These are phyloP conservation scores for Euglossa dilemma DNA, from an alignment of 1,140 invertebrate genomes.

Conservation along the genomic window DNA sequence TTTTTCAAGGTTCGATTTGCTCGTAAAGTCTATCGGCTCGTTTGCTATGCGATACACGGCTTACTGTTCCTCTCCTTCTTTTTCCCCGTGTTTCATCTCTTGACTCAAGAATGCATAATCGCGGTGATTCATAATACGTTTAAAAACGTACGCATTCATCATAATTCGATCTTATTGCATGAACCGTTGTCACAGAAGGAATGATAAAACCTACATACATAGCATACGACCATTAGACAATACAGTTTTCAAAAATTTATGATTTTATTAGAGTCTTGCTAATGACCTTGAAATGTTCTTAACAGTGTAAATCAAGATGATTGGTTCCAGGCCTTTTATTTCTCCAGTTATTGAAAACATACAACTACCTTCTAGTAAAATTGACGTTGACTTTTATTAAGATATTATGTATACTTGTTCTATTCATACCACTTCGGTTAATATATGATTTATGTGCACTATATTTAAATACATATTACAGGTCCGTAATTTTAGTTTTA, in stretches of 20 bases:
- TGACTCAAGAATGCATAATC: slow-evolving; percentile 29
- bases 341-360: too few species aligned
- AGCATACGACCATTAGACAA: neutral
- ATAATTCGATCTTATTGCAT: neutral
- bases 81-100: slow-evolving; percentile 36
- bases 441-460: neutral
- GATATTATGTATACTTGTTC: too few species aligned
- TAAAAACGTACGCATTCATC: neutral
- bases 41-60: slow-evolving; percentile 30
- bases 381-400: too few species aligned
- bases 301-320: too few species aligned
- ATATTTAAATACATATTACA: too few species aligned
- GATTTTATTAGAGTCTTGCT: neutral
- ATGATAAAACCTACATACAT: neutral
- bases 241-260: neutral
- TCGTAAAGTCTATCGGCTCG: slow-evolving; percentile 22
- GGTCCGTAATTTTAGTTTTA: neutral
- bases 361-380: too few species aligned
- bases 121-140: slow-evolving; percentile 12
- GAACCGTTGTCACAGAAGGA: neutral
- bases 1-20: slow-evolving; percentile 37
- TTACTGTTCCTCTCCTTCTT: slow-evolving; percentile 9
- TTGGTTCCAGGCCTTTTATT: too few species aligned
- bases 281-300: too few species aligned
- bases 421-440: neutral